Base-by-base conservation (phyloP, 2,888 invertebrate species). In the Agriopis marginaria region DNA sequence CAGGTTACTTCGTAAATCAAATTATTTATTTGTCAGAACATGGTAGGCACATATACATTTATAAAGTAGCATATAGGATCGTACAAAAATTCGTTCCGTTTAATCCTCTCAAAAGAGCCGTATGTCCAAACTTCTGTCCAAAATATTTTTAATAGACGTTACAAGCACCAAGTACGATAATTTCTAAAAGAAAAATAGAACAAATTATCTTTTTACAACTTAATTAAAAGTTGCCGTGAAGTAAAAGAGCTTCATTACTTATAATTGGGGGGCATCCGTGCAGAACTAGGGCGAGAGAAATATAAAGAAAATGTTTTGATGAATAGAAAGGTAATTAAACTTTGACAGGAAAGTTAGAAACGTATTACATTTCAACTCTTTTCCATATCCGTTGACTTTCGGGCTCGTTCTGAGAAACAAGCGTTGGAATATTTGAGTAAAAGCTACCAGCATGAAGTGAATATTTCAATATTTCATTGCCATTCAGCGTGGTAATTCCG, bases 181-280 rank as follows among this genome's bases (percentile, higher is more conserved):
- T 67, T 73, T 68, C 56, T 23, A 40, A 45, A 12, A 63, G 63
- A 66, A 71, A 72, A 70, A 68, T 70, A 66, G 47, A 65, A 55
- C 51, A 76, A 78, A 78, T 72, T 79, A 76, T 78, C 63, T 79
- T 80, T 82, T 79, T 78, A 77, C 78, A 79, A 82, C 77, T 77
- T 78, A 81, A 82, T 83, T 81, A 83, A 81, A 82, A 80, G 76
- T 81, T 82, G 73, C 70, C 70, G 23, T 55, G 58, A 73, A 71
- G 68, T 76, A 77, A 80, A 82, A 76, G 72, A 69, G 63, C 65
- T 70, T 79, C 74, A 76, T 79, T 79, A 78, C 70, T 73, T 51
- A 63, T 58, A 70, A 58, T 70, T 71, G 69, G 63, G 70, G 67
- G 63, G 53, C 47, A 69, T 72, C 74, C 74, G 74, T 72, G 74